phyloP scores from a whole-genome alignment of 2,113 vertebrate genomes.

The Bos indicus region DNA sequence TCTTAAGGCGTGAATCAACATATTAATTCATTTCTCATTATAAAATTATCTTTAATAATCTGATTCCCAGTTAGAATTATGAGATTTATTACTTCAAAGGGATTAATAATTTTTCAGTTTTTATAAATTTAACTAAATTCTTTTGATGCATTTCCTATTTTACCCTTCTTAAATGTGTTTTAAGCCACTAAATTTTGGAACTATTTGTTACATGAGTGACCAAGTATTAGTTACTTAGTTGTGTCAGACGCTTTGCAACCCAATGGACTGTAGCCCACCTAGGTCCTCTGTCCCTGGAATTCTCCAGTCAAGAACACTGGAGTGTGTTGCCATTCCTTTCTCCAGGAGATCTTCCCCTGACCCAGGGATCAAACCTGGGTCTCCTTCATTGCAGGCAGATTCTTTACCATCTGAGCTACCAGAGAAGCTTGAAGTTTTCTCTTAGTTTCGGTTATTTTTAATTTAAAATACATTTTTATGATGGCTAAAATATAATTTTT shows the following conservation, averaged over 20 bases:
- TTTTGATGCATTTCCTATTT: neutral
- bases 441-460: neutral
- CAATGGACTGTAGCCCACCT: neutral
- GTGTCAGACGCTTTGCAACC: neutral
- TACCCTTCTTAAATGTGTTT: neutral
- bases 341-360: neutral
- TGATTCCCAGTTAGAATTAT: constrained; percentile 74
- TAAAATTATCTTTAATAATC: constrained; percentile 78
- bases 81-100: constrained; percentile 31
- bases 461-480: neutral
- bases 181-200: neutral
- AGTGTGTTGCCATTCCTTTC: neutral
- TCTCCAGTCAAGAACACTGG: neutral
- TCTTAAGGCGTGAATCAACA: constrained; percentile 77
- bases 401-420: neutral
- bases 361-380: neutral
- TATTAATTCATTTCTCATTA: constrained; percentile 79
- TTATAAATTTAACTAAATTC: constrained; percentile 50
- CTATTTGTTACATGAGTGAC: neutral
- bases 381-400: neutral
- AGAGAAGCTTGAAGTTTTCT: neutral
- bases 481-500: neutral
- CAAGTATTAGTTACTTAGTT: neutral
- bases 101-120: constrained; percentile 55
- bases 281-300: neutral